Conservation (phyloP, 1,140 invertebrate genomes). For the Bombus breviceps region DNA sequence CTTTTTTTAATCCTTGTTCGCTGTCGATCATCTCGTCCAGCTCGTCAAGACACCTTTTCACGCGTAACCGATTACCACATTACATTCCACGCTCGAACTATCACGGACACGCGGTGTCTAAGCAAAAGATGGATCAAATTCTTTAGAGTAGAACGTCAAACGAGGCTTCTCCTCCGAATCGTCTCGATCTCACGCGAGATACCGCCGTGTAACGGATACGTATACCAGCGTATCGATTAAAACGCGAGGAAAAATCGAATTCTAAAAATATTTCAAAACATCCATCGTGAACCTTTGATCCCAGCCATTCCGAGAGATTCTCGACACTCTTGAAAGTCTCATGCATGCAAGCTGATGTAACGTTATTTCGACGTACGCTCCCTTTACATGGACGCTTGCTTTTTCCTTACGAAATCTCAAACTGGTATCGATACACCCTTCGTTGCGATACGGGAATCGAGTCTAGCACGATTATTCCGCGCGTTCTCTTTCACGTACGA, state of each 20-base stretch:
- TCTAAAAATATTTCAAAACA: constrained; percentile 41
- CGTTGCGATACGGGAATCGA: constrained; percentile 17
- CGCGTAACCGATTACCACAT: constrained; percentile 31
- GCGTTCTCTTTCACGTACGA: not conserved
- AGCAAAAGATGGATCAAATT: constrained; percentile 19
- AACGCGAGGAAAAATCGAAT: not conserved
- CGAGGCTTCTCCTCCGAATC: not conserved
- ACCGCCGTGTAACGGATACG: too few species aligned
- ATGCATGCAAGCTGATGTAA: constrained; percentile 20
- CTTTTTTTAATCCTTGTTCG: constrained; percentile 11
- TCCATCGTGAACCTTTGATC: constrained; percentile 6
- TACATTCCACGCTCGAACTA: constrained; percentile 14
- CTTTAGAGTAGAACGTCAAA: constrained; percentile 3
- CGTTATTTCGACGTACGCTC: constrained; percentile 17
- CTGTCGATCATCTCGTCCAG: constrained; percentile 29
- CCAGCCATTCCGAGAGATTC: not conserved
- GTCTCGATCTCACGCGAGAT: not conserved
- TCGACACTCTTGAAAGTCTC: not conserved
- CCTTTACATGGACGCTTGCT: constrained; percentile 3
- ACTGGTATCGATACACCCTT: constrained; percentile 41
- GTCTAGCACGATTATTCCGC: not conserved
- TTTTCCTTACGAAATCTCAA: constrained; percentile 46
- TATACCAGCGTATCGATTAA: not conserved
- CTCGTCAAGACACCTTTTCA: constrained; percentile 22
- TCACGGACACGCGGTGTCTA: not conserved